phyloP scores from a whole-genome alignment of 2,888 invertebrate species.

The Leucoptera coffeella region DNA sequence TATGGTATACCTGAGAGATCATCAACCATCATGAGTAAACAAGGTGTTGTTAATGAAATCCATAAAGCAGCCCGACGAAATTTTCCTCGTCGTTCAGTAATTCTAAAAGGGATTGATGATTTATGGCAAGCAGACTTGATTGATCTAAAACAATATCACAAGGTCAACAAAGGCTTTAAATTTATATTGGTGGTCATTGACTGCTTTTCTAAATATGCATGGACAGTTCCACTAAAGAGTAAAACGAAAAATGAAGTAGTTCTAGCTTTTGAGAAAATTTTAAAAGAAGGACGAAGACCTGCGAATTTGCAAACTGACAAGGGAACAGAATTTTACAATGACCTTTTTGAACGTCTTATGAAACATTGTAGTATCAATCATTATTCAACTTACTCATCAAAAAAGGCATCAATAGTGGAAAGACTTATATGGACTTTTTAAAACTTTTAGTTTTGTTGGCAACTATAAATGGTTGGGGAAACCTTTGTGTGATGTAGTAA shows the following conservation, averaged over 20 bases:
- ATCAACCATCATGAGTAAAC: neutral
- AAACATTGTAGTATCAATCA: conserved; percentile 1
- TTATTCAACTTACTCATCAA: conserved; percentile 1
- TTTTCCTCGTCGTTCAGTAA: conserved; percentile 14
- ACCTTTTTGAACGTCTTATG: conserved; percentile 3
- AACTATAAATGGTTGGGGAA: conserved; percentile 5
- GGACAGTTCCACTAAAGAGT: conserved; percentile 14
- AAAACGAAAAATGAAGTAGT: conserved; percentile 3
- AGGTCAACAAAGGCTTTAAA: conserved; percentile 3
- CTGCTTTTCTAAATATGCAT: conserved; percentile 20
- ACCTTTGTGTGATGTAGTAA: neutral
- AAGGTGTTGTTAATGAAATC: conserved; percentile 1
- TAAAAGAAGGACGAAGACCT: conserved; percentile 1
- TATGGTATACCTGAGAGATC: neutral
- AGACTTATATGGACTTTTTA: conserved; percentile 7
- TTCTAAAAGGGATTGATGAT: conserved; percentile 17
- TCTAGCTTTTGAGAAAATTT: conserved; percentile 1
- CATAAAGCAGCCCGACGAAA: conserved; percentile 17
- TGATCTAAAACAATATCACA: conserved; percentile 9
- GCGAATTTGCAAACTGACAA: conserved; percentile 9
- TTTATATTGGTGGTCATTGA: conserved; percentile 14
- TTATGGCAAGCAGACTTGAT: no score
- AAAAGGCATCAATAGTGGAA: conserved; percentile 6
- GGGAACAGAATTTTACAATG: no score
- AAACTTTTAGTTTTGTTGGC: conserved; percentile 4